Evolutionary conservation across 1,140 invertebrate genomes (phyloP), one percentile per base, ranked within the genome.

Genomic region (Maconellicoccus hirsutus): DNA sequence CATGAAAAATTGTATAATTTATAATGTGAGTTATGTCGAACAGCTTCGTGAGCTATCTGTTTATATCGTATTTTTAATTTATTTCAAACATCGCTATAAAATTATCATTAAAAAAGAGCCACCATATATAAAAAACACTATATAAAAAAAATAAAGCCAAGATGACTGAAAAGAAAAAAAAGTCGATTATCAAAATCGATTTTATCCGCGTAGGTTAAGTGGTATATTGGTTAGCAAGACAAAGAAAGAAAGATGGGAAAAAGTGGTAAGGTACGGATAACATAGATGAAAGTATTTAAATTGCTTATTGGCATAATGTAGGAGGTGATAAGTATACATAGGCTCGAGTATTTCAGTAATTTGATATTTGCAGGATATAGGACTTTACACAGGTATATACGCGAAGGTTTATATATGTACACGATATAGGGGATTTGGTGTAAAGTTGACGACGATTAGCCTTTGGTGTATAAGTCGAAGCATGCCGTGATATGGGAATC

Each of bases 1-100:
- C 16, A 52, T 52, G 42, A 66, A 25, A 66, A 66, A 25, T 25
- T 66, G 16, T 66, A 66, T 66, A 66, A 66, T 66, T 66, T 66
- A 66, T 66, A 66, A 66, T 19, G 61, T 25, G 21, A 66, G 61
- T 66, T 66, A 66, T 66, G 61, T 66, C 25, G 61, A 66, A 66
- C 61, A 66, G 25, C 61, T 66, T 66, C 61, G 61, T 66, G 61
- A 66, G 61, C 61, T 66, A 66, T 66, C 61, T 22, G 61, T 66
- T 66, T 25, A 26, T 23, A 66, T 66, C 25, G 61, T 66, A 66
- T 23, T 66, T 66, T 66, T 66, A 66, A 66, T 66, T 66, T 66
- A 52, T 52, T 52, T 52, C 42, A 52, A 52, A 52, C 42, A 52
- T 52, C 42, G 42, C 42, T 52, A 52, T 52, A 52, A 52, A 52